These are phyloP conservation scores for Elgaria multicarinata DNA, from an alignment of 2,113 vertebrate genomes.

Conservation along the genomic window DNA sequence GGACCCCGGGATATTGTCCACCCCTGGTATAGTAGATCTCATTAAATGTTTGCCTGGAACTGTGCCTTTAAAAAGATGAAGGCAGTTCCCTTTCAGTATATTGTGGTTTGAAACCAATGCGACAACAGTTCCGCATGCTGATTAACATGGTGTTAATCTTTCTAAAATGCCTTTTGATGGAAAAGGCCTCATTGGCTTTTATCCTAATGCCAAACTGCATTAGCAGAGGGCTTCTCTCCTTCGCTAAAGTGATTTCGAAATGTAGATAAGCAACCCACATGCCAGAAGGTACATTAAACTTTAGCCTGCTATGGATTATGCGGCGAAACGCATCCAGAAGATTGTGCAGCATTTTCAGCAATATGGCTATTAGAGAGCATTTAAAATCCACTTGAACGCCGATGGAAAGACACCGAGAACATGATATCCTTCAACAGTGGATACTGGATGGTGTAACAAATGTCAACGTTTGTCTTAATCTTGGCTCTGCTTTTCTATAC, in stretches of 20 bases:
- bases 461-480: background rate
- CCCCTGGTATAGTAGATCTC: background rate
- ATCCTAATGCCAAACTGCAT: constrained; percentile 8
- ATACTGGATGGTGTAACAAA: background rate
- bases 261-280: background rate
- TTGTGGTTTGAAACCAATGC: background rate
- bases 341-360: background rate
- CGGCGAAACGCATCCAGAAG: background rate
- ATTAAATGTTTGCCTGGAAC: background rate
- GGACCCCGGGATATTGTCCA: background rate
- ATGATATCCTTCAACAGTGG: background rate
- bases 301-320: background rate
- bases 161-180: background rate
- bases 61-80: background rate
- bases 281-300: constrained; percentile 11
- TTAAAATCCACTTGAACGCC: constrained; percentile 5
- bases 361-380: constrained; percentile 1
- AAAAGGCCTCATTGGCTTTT: constrained; percentile 8
- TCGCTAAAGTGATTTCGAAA: constrained; percentile 14
- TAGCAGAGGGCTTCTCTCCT: background rate
- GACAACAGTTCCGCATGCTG: background rate
- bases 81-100: too few species aligned
- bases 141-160: background rate
- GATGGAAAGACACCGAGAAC: background rate
- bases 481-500: background rate